Conservation (phyloP, 2,797 vertebrate genomes). For the Tapirus indicus region DNA sequence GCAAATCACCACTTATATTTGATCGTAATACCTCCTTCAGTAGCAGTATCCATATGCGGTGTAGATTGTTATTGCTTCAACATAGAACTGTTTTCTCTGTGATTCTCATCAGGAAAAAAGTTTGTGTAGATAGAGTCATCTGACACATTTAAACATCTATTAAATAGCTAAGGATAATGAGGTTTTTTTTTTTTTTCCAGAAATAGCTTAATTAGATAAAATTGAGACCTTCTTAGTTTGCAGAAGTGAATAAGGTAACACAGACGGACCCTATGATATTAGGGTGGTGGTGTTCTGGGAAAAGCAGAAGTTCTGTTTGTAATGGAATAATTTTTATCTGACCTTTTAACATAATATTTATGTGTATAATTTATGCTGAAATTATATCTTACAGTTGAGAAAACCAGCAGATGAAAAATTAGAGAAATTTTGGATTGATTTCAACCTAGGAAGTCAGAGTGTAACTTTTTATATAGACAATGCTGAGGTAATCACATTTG, state of each 20-base stretch:
- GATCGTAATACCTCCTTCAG: not conserved
- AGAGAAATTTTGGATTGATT: slow-evolving; percentile 96
- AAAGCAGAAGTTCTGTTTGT: not conserved
- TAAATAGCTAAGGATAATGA: not conserved
- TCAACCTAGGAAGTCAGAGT: slow-evolving; percentile 92
- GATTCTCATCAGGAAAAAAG: not conserved
- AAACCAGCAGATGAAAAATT: slow-evolving; percentile 93
- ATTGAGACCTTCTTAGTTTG: not conserved
- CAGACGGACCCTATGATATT: not conserved
- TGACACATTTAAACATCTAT: not conserved
- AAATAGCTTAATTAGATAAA: not conserved
- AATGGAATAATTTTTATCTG: not conserved
- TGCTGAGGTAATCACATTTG: slow-evolving; percentile 87
- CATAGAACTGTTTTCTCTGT: not conserved
- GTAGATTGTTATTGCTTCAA: not conserved
- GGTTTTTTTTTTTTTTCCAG: not conserved
- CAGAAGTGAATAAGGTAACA: not conserved
- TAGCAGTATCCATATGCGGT: not conserved
- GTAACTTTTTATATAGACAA: slow-evolving; percentile 94
- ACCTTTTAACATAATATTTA: not conserved
- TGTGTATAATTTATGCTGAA: not conserved
- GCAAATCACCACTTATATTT: not conserved
- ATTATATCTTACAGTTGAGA: slow-evolving; percentile 89
- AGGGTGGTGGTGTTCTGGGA: not conserved
- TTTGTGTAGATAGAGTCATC: not conserved